Evolutionary conservation across 2,888 invertebrate genomes (phyloP).

Genomic region (Trissolcus japonicus): DNA sequence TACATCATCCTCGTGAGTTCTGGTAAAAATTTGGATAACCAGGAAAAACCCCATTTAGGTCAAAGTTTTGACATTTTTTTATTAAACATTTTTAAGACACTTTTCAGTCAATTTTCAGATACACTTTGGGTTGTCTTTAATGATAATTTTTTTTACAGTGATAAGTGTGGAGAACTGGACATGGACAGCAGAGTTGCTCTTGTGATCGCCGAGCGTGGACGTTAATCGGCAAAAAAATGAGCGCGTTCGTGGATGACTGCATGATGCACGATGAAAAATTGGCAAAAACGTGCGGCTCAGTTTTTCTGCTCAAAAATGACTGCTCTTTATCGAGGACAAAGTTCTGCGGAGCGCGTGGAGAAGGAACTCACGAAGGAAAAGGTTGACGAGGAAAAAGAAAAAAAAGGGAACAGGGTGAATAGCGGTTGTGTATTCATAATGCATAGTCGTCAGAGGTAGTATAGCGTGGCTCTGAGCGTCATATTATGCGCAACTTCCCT

Average conservation of each 20-base stretch:
- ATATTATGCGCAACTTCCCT: conserved; percentile 60
- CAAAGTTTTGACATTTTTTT: too few relatives aligned
- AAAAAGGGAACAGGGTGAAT: conserved; percentile 63
- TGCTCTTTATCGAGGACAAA: conserved; percentile 56
- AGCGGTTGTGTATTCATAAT: conserved; percentile 69
- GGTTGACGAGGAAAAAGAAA: conserved; percentile 36
- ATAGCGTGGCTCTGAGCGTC: conserved; percentile 55
- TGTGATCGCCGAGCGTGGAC: conserved; percentile 40
- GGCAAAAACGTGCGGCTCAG: conserved; percentile 36
- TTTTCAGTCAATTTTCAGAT: too few relatives aligned
- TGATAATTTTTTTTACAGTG: not conserved
- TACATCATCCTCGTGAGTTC: too few relatives aligned
- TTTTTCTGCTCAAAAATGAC: conserved; percentile 50
- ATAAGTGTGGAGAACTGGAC: not conserved
- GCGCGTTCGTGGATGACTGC: conserved; percentile 36
- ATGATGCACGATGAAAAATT: conserved; percentile 52
- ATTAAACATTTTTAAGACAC: too few relatives aligned
- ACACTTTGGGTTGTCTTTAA: too few relatives aligned
- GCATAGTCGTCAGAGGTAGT: conserved; percentile 61
- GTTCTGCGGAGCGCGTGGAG: conserved; percentile 37
- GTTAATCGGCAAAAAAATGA: conserved; percentile 55
- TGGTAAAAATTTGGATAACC: too few relatives aligned
- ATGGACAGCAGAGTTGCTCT: conserved; percentile 35
- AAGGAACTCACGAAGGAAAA: conserved; percentile 27
- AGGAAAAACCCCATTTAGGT: too few relatives aligned